Evolutionary conservation across 2,797 vertebrate genomes (phyloP).

Genomic region (Hyperoplus immaculatus): DNA sequence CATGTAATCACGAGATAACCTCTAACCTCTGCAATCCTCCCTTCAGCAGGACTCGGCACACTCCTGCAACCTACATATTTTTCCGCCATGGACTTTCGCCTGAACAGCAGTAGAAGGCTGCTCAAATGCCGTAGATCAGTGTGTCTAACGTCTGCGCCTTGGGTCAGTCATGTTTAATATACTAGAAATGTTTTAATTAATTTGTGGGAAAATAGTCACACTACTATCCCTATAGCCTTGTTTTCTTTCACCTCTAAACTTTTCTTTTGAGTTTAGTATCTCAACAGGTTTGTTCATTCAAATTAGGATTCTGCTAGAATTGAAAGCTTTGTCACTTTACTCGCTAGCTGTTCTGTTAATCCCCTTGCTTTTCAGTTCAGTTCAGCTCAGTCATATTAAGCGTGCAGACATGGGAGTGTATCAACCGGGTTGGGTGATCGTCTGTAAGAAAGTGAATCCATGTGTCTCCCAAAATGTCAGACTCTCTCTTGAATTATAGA

Average conservation of each 20-base stretch:
- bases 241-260: constrained; percentile 6
- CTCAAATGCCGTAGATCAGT: neutral
- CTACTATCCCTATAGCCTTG: neutral
- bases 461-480: neutral
- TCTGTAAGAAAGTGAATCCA: neutral
- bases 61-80: neutral
- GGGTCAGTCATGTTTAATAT: neutral
- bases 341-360: neutral
- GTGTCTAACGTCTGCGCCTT: neutral
- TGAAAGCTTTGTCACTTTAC: neutral
- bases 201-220: neutral
- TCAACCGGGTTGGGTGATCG: neutral
- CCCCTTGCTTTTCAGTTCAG: neutral
- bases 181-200: neutral
- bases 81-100: neutral
- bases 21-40: constrained; percentile 26
- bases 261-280: neutral
- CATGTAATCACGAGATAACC: constrained; percentile 26
- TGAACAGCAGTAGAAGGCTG: neutral
- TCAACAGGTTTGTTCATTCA: neutral
- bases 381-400: neutral
- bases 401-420: neutral
- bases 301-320: neutral
- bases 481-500: neutral
- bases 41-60: neutral